Percentiles rank a stretch among this genome's conserved stretches.
Conservation (phyloP, 2,797 vertebrate genomes). For the Tenualosa thibaudeaui region DNA sequence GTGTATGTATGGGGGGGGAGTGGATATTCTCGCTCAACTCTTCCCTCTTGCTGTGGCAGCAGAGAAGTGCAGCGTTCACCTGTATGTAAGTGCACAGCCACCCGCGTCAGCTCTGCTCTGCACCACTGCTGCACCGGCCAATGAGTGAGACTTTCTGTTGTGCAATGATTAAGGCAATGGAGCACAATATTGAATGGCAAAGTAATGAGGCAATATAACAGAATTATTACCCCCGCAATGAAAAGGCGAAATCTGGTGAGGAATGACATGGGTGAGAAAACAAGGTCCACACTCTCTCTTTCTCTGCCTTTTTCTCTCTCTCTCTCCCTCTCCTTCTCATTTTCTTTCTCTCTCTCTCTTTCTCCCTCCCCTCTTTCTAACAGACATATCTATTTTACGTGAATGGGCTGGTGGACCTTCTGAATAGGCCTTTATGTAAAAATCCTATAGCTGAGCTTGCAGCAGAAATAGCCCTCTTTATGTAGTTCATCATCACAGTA, state of each 20-base stretch:
- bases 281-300: background rate
- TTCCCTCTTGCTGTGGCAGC: background rate
- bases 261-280: conserved; percentile 22
- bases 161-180: conserved; percentile 33
- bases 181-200: conserved; percentile 37
- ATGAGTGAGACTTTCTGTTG: conserved; percentile 32
- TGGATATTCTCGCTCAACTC: background rate
- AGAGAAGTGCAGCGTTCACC: background rate
- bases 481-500: background rate
- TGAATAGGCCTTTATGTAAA: conserved; percentile 5
- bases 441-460: background rate
- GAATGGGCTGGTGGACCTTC: background rate
- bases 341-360: background rate
- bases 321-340: background rate
- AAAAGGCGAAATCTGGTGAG: conserved; percentile 25
- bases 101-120: background rate
- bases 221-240: conserved; percentile 44
- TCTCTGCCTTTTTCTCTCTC: background rate
- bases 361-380: background rate
- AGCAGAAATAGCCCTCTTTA: conserved; percentile 10
- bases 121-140: background rate
- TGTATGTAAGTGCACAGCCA: background rate
- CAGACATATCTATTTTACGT: conserved; percentile 33
- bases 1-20: too few relatives aligned
- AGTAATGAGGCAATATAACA: conserved; percentile 41